Conservation (phyloP, 2,888 invertebrate genomes). For the Sisyra terminalis region DNA sequence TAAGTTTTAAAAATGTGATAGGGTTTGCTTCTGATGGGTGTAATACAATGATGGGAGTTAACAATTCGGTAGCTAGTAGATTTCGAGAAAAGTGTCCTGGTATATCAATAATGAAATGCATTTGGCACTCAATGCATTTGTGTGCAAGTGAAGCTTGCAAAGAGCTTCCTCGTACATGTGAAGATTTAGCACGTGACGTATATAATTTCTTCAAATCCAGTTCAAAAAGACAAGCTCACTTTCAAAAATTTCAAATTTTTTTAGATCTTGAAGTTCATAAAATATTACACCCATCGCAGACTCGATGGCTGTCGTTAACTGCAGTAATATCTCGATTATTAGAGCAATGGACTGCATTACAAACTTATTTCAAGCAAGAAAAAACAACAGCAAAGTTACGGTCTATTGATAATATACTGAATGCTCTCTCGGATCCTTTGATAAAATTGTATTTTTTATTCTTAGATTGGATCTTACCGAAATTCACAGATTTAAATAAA, state of each 20-base stretch:
- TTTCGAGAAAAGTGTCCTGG: constrained; percentile 13
- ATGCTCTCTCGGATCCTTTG: background rate
- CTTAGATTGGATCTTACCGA: too few relatives aligned
- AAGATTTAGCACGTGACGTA: constrained; percentile 17
- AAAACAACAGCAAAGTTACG: constrained; percentile 10
- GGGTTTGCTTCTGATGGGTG: constrained; percentile 17
- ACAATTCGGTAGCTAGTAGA: constrained; percentile 17
- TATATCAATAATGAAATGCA: constrained; percentile 16
- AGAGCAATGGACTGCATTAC: constrained; percentile 17
- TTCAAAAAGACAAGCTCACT: constrained; percentile 13
- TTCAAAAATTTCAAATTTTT: constrained; percentile 15
- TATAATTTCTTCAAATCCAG: constrained; percentile 15
- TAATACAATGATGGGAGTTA: constrained; percentile 15
- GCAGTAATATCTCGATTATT: constrained; percentile 16
- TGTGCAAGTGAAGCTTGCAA: constrained; percentile 19
- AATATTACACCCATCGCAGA: constrained; percentile 16
- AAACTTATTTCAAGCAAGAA: constrained; percentile 15
- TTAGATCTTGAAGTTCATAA: constrained; percentile 13
- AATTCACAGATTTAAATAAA: background rate
- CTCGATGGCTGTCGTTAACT: constrained; percentile 17
- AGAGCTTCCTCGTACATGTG: constrained; percentile 15
- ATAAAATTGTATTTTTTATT: too few relatives aligned
- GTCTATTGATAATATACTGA: constrained; percentile 11
- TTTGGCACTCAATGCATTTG: constrained; percentile 19
- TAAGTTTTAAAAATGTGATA: constrained; percentile 16